Evolutionary conservation across 2,797 vertebrate species (phyloP).

Genomic region (Dryobates pubescens): DNA sequence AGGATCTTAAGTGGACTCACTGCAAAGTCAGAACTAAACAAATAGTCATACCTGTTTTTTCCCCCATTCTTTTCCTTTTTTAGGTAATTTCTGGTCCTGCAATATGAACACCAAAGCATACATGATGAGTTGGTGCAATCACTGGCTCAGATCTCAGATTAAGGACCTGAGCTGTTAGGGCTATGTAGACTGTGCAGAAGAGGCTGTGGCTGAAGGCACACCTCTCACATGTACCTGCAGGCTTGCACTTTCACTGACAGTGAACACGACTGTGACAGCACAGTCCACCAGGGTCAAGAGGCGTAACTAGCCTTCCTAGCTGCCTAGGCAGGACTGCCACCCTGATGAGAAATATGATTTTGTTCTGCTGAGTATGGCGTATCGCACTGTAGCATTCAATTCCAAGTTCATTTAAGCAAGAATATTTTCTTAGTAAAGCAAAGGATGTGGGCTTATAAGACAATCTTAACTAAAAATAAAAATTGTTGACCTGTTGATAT

Average conservation of each 20-base stretch:
- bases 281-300: fast-evolving
- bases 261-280: not conserved
- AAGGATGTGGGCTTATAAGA: not conserved
- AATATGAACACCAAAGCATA: not conserved
- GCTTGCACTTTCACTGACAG: not conserved
- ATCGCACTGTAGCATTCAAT: not conserved
- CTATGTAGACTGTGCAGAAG: fast-evolving
- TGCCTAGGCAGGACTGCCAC: not conserved
- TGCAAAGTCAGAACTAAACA: not conserved
- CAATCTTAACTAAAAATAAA: not conserved
- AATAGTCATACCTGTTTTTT: fast-evolving
- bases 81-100: not conserved
- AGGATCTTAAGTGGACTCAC: not conserved
- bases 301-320: fast-evolving
- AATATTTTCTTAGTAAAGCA: not conserved
- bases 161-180: not conserved
- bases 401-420: not conserved
- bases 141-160: not conserved
- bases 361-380: not conserved
- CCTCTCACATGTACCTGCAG: fast-evolving
- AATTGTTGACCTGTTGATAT: not conserved
- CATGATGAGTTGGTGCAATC: not conserved
- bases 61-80: not conserved
- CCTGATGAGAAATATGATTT: not conserved
- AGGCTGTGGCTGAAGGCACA: not conserved